phyloP scores from a whole-genome alignment of 2,797 vertebrate genomes.

The Pterois miles region DNA sequence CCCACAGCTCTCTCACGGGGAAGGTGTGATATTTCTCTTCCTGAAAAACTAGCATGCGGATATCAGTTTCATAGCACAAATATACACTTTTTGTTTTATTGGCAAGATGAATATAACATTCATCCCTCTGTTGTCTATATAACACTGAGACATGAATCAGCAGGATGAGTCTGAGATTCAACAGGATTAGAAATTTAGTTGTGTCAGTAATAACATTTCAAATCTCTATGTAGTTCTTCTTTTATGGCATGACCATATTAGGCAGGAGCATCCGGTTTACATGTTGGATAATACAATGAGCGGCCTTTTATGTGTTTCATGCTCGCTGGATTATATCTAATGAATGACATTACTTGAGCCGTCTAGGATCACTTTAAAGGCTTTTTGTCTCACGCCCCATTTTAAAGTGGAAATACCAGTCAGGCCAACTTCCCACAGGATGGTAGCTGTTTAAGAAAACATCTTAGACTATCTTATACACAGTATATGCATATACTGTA shows the following conservation, averaged over 20 bases:
- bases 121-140: background rate
- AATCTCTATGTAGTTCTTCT: conserved; percentile 4
- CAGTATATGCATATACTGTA: background rate
- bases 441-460: background rate
- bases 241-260: conserved; percentile 13
- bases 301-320: conserved; percentile 4
- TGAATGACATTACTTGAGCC: background rate
- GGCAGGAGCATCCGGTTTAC: background rate
- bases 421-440: background rate
- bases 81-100: conserved; percentile 23
- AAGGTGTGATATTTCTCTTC: conserved; percentile 33
- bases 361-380: background rate
- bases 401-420: background rate
- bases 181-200: conserved; percentile 15
- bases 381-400: background rate
- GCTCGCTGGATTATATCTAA: background rate
- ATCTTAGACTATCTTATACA: background rate
- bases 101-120: conserved; percentile 4
- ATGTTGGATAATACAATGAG: conserved; percentile 4
- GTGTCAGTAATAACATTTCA: conserved; percentile 18
- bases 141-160: conserved; percentile 44
- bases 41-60: background rate
- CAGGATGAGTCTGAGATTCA: conserved; percentile 28
- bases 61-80: background rate
- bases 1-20: conserved; percentile 7